Conservation (phyloP, 2,888 invertebrate species). For the Anodontia alba region DNA sequence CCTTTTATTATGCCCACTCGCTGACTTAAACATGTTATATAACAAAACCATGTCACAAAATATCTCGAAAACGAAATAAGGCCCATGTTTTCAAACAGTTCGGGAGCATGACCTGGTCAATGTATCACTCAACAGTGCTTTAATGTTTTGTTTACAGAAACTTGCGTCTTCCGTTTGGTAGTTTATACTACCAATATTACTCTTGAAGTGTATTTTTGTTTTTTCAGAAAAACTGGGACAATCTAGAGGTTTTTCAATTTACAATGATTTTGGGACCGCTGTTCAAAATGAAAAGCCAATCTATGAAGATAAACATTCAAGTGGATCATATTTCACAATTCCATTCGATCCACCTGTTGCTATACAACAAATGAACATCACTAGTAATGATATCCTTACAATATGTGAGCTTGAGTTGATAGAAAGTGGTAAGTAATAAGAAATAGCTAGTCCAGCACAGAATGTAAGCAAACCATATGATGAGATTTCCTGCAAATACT, state of each 20-base stretch:
- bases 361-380: no score
- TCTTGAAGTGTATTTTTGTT: no score
- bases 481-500: no score
- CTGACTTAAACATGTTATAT: no score
- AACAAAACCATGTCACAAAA: neutral
- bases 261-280: neutral
- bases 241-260: neutral
- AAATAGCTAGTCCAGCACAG: no score
- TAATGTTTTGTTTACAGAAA: neutral
- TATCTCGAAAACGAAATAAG: neutral
- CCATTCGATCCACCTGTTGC: neutral
- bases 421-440: neutral
- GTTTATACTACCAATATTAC: no score
- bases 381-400: neutral
- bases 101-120: neutral
- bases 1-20: neutral
- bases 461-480: no score
- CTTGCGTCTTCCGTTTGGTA: no score
- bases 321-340: neutral
- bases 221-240: neutral
- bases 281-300: neutral
- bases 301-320: neutral
- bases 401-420: neutral
- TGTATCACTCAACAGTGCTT: neutral
- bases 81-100: no score